phyloP scores from a whole-genome alignment of 92 coral and sea anemone species.

The Paramuricea clavata region DNA sequence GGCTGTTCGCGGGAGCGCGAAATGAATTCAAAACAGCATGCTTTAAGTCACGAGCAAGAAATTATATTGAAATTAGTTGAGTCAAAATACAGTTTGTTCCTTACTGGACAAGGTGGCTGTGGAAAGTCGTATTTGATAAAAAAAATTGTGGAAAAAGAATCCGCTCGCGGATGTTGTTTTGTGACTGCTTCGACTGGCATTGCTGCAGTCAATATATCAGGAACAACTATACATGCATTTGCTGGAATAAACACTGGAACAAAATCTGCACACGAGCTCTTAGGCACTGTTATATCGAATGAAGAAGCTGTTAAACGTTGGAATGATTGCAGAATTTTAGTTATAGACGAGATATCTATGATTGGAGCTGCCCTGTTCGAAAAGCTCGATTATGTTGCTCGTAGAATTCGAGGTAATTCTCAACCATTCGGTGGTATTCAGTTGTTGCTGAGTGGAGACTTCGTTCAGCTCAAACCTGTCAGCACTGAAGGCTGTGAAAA shows the following conservation, averaged over 20 bases:
- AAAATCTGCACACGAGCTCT: slow-evolving; percentile 29
- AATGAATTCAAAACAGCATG: neutral
- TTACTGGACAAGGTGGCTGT: slow-evolving; percentile 53
- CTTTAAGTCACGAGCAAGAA: neutral
- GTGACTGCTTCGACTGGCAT: slow-evolving; percentile 59
- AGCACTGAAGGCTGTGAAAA: neutral
- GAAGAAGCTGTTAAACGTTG: slow-evolving; percentile 43
- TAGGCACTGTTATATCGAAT: slow-evolving; percentile 25
- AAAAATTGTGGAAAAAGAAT: neutral
- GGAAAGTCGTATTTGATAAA: slow-evolving; percentile 50
- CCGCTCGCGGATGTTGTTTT: slow-evolving; percentile 31
- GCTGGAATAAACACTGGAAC: slow-evolving; percentile 45
- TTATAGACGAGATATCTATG: slow-evolving; percentile 64
- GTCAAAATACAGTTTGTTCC: slow-evolving; percentile 49
- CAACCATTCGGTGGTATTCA: slow-evolving; percentile 66
- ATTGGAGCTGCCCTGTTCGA: slow-evolving; percentile 55
- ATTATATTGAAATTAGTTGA: slow-evolving; percentile 36
- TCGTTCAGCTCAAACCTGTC: slow-evolving; percentile 55
- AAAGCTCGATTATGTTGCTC: slow-evolving; percentile 50
- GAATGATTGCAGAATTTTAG: slow-evolving; percentile 13
- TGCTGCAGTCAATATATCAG: slow-evolving; percentile 42
- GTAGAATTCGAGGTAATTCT: neutral
- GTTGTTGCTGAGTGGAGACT: slow-evolving; percentile 56
- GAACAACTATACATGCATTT: slow-evolving; percentile 43
- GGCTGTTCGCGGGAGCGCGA: neutral